Evolutionary conservation across 2,888 invertebrate species (phyloP).

Genomic region (Limnephilus rhombicus): DNA sequence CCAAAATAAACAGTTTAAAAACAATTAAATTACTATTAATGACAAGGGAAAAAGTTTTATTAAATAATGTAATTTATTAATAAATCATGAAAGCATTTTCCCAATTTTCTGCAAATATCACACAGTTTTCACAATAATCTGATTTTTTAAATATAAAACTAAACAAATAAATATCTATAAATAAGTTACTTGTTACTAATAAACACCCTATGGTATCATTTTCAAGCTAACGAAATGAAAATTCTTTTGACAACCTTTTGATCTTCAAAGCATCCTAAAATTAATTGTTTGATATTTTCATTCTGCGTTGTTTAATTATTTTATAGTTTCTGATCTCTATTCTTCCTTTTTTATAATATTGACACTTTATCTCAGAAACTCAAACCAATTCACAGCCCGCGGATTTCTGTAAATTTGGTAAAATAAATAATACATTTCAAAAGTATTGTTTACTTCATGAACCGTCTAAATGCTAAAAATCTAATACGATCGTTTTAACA

Average conservation of each 20-base stretch:
- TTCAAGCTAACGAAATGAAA: too few species aligned
- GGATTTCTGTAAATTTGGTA: background rate
- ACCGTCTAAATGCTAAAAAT: background rate
- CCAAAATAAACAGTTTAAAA: background rate
- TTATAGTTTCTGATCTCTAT: background rate
- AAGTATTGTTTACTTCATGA: too few species aligned
- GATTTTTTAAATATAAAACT: too few species aligned
- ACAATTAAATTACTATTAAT: background rate
- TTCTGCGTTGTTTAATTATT: background rate
- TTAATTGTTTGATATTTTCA: background rate
- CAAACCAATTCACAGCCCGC: background rate
- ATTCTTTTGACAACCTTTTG: too few species aligned
- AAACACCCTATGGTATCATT: too few species aligned
- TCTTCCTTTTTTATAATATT: background rate
- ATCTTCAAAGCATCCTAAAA: background rate
- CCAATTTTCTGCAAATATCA: background rate
- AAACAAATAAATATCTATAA: too few species aligned
- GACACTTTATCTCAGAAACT: background rate
- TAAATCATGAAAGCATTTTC: too few species aligned
- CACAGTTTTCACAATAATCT: background rate
- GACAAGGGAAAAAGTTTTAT: too few species aligned
- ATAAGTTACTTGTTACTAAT: too few species aligned
- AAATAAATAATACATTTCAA: too few species aligned
- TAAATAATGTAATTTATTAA: too few species aligned
- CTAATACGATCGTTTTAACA: background rate